Conservation (phyloP, 2,797 vertebrate species). For the Halcyon badia region DNA sequence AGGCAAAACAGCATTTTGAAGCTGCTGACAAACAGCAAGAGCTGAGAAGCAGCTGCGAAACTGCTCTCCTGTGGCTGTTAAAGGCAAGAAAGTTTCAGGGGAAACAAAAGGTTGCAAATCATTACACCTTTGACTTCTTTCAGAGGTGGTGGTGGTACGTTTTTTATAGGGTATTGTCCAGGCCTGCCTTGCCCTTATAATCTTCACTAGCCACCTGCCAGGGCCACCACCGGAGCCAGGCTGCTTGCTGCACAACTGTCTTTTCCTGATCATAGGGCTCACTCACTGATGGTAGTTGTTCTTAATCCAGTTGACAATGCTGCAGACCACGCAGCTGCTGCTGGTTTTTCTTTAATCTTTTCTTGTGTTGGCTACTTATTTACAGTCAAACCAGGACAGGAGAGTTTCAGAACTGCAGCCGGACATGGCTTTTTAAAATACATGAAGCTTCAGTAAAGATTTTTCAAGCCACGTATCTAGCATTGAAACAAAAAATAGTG, state of each 20-base stretch:
- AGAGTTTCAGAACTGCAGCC: background rate
- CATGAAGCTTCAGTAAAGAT: background rate
- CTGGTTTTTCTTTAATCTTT: background rate
- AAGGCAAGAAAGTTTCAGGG: background rate
- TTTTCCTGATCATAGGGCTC: background rate
- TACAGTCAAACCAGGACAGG: background rate
- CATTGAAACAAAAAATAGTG: background rate
- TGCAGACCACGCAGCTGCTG: background rate
- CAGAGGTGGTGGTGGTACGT: background rate
- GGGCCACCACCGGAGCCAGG: background rate
- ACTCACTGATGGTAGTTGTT: background rate
- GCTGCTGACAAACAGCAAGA: background rate
- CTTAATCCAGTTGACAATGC: background rate
- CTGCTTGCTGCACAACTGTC: background rate
- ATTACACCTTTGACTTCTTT: background rate
- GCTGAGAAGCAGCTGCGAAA: conserved; percentile 3
- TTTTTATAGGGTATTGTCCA: background rate
- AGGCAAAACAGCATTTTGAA: background rate
- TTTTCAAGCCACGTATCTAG: background rate
- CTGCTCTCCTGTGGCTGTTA: background rate
- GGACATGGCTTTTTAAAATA: background rate
- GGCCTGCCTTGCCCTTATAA: background rate
- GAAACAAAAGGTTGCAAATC: background rate
- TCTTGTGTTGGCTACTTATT: background rate
- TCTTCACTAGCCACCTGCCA: background rate